Evolutionary conservation across 2,113 vertebrate genomes (phyloP), one percentile per base, ranked within the genome.

Genomic region (Rhinolophus sinicus): DNA sequence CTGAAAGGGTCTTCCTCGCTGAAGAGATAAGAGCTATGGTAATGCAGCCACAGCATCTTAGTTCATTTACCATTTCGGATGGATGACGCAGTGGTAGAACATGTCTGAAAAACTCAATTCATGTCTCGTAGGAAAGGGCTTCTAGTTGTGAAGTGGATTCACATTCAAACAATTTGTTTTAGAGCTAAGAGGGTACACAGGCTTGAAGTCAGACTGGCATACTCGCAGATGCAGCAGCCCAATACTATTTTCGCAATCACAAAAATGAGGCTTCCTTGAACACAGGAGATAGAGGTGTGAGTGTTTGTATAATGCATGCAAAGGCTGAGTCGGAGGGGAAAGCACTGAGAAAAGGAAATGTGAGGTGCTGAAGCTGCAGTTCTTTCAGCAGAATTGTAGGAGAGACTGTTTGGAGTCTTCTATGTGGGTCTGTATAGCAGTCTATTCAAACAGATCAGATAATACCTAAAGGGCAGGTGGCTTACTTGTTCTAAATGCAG

Each of bases 401-500:
- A 94, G 81, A 90, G 89, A 89, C 70, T 40, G n/a, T 94, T 91
- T 92, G 65, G 78, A 92, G 60, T 81, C 83, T 89, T 89, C 93
- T 95, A 3, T 44, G 83, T 52, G n/a, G 94, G 88, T 96, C 93
- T 96, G 70, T 78, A 89, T 8, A 87, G 85, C 44, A 92, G 90
- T 90, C 97, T 97, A 95, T 98, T 95, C 90, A 95, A 88, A 92
- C 96, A 97, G 89, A 98, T 81, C 98, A 96, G 96, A 97, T 96
- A 97, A 95, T 94, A 98, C 92, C 94, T 97, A 97, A 96, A 97
- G 94, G 94, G 93, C 95, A 98, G 96, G 96, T 94, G 97, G 91
- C 85, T 95, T 93, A 91, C 97, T 98, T 98, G 97, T 98, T 98
- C 97, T 97, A 97, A 97, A 97, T 97, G 97, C 93, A 96, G 96